Conservation (phyloP, 30 jellyfish, hydroid and myxozoan genomes). For the Sanderia malayensis region DNA sequence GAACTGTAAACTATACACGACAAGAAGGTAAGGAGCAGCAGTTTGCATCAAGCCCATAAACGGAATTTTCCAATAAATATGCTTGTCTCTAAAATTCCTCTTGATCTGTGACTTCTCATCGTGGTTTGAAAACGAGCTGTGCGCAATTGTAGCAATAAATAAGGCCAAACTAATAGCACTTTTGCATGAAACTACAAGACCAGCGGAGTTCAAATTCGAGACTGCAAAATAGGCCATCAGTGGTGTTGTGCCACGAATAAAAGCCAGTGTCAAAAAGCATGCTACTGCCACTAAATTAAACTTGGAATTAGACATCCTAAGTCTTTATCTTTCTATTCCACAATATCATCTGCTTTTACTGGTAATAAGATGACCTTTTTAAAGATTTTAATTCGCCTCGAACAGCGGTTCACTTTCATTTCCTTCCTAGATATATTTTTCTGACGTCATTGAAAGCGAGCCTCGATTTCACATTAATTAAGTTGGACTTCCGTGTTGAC, state of each 20-base stretch:
- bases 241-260: slow-evolving; percentile 79
- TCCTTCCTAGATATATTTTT: too few relatives aligned
- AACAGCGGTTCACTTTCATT: too few relatives aligned
- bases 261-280: slow-evolving; percentile 37
- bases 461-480: too few relatives aligned
- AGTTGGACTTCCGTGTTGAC: too few relatives aligned
- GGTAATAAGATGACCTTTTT: too few relatives aligned
- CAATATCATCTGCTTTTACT: too few relatives aligned
- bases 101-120: slow-evolving; percentile 25
- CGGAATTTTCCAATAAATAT: slow-evolving; percentile 59
- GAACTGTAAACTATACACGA: slow-evolving; percentile 55
- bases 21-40: slow-evolving; percentile 68
- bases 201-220: slow-evolving; percentile 47
- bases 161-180: slow-evolving; percentile 44
- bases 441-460: too few relatives aligned
- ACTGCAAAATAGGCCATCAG: slow-evolving; percentile 74
- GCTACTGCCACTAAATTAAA: background rate
- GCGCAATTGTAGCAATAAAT: slow-evolving; percentile 8
- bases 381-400: too few relatives aligned
- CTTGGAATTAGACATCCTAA: slow-evolving; percentile 19
- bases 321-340: background rate
- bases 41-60: slow-evolving; percentile 66
- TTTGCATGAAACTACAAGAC: slow-evolving; percentile 65
- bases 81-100: slow-evolving; percentile 29
- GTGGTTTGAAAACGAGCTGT: background rate